These are phyloP conservation scores for Drosophila mojavensis DNA, from an alignment of 1,140 invertebrate species.

Conservation along the genomic window DNA sequence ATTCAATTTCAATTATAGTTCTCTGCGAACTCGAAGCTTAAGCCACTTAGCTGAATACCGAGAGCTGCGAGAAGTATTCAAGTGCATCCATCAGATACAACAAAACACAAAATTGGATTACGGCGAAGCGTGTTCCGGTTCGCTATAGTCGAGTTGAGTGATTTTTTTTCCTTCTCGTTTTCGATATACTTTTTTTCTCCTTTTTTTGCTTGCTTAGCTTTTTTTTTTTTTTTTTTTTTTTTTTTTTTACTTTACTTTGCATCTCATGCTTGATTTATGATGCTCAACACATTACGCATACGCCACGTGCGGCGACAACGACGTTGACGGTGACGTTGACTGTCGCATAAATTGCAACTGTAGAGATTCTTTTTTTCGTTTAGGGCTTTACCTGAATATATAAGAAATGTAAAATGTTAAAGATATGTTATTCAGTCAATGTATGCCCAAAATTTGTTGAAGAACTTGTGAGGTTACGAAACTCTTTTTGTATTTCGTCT, in stretches of 20 bases:
- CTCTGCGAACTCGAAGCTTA: slow-evolving; percentile 16
- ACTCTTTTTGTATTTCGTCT: no score
- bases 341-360: slow-evolving; percentile 6
- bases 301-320: slow-evolving; percentile 13
- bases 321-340: background rate
- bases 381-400: background rate
- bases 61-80: slow-evolving; percentile 16
- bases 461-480: no score
- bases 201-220: background rate
- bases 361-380: background rate
- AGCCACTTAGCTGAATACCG: slow-evolving; percentile 19
- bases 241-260: background rate
- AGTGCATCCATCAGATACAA: slow-evolving; percentile 44
- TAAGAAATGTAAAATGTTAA: background rate
- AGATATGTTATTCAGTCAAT: no score
- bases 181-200: background rate
- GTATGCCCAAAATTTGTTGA: no score
- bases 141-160: background rate
- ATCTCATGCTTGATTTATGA: slow-evolving; percentile 24
- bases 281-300: slow-evolving; percentile 32
- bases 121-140: slow-evolving; percentile 14
- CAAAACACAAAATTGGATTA: background rate
- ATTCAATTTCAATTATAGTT: slow-evolving; percentile 55
- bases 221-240: background rate
- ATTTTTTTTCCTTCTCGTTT: no score